Evolutionary conservation across 2,113 vertebrate genomes (phyloP).

Genomic region (Otus sunia): DNA sequence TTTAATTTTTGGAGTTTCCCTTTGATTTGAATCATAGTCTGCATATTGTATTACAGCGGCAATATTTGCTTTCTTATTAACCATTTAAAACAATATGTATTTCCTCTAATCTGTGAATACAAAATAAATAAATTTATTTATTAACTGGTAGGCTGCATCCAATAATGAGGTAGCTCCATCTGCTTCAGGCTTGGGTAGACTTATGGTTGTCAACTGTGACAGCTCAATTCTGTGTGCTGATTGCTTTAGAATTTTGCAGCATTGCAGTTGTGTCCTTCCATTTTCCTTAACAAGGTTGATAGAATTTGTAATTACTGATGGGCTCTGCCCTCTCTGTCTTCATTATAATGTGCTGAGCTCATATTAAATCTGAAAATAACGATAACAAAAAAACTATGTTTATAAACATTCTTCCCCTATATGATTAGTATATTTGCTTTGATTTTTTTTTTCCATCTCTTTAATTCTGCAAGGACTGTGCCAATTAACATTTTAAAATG

Average conservation of each 20-base stretch:
- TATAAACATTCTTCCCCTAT: neutral
- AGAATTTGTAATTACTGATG: conserved; percentile 47
- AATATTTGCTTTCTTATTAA: neutral
- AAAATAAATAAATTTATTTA: conserved; percentile 53
- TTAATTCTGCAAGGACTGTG: neutral
- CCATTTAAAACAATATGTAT: neutral
- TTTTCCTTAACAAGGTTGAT: conserved; percentile 53
- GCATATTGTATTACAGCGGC: neutral
- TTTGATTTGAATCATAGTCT: neutral
- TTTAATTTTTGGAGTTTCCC: neutral
- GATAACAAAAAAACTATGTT: neutral
- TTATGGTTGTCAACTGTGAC: conserved; percentile 41
- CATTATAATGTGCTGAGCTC: conserved; percentile 42
- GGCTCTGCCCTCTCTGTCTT: neutral
- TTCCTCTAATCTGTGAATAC: conserved; percentile 22
- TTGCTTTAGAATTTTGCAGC: conserved; percentile 48
- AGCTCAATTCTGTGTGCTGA: conserved; percentile 52
- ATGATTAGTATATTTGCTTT: neutral
- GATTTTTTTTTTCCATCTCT: neutral
- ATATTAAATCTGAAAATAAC: conserved; percentile 14
- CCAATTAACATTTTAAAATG: neutral
- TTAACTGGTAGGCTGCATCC: conserved; percentile 31
- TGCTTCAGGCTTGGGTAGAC: conserved; percentile 34
- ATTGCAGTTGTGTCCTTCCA: neutral
- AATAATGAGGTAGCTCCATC: conserved; percentile 36